phyloP scores from a whole-genome alignment of 2,888 invertebrate species.

The Chrysomela aeneicollis region DNA sequence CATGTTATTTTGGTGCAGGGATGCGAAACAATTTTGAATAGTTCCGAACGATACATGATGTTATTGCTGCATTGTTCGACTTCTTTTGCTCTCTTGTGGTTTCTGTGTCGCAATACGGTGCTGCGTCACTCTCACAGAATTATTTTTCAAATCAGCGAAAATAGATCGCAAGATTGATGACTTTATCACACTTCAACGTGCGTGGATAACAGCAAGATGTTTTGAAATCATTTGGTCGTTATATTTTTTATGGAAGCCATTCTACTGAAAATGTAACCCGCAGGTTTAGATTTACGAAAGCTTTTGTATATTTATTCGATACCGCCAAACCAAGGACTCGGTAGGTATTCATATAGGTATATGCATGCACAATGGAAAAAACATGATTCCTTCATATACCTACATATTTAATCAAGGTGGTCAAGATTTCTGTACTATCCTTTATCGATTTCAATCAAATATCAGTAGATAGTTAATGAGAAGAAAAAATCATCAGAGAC shows the following conservation, averaged over 20 bases:
- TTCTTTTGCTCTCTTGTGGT: not conserved
- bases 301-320: too few species aligned
- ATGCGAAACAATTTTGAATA: conserved; percentile 8
- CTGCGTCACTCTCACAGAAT: not conserved
- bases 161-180: not conserved
- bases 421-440: too few species aligned
- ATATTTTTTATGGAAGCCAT: not conserved
- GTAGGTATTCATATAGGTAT: too few species aligned
- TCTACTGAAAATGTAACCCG: too few species aligned
- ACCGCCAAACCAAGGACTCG: too few species aligned
- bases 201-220: not conserved
- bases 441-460: too few species aligned
- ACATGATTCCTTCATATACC: too few species aligned
- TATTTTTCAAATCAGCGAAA: not conserved
- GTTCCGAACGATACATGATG: not conserved
- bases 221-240: not conserved
- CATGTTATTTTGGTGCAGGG: conserved; percentile 26
- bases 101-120: not conserved
- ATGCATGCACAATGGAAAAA: too few species aligned
- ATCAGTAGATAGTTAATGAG: too few species aligned
- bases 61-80: conserved; percentile 1
- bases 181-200: not conserved
- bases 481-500: too few species aligned
- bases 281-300: too few species aligned
- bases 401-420: too few species aligned